Evolutionary conservation across 1,140 invertebrate genomes (phyloP), one percentile per base, ranked within the genome.

Genomic region (Chelonus insularis): DNA sequence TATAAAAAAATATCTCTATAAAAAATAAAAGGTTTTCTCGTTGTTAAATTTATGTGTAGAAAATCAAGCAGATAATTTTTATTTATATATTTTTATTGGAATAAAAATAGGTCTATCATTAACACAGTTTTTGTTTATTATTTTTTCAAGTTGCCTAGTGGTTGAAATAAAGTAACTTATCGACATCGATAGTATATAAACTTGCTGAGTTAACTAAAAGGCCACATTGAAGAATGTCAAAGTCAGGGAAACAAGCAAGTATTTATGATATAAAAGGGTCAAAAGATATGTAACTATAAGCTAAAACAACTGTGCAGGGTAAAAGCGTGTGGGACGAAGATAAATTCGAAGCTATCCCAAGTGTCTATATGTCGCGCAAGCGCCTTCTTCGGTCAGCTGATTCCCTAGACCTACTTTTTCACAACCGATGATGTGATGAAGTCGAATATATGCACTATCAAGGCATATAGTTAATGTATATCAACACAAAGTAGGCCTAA

Each of bases 391-490:
- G 63, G 68, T 71, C 75, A 76, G 74, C 75, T 75, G 75, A 72
- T 74, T 73, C 72, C 74, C 74, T 75, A 75, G 75, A 77, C 74
- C 75, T 75, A 77, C 71, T 74, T 77, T 74, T 73, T 65, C n/a
- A n/a, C 41, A 37, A n/a, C 54, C 60, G 63, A 64, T 72, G 68
- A 69, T 71, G 60, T 50, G 20, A 64, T 56, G 68, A 71, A 69
- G 55, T 66, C 56, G 50, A 8, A 36, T 52, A 23, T 14, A 52
- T n/a, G n/a, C 18, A 52, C 32, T 7, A 36, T 36, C 32, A 18
- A 39, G 14, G 14, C n/a, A n/a, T n/a, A n/a, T n/a, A n/a, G n/a
- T n/a, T 39, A 12, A 39, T 39, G 37, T 39, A 39, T 39, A 39
- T n/a, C 37, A 12, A 36, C 50, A 52, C 50, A 52, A 7, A 16